Conservation (phyloP, 1,140 invertebrate species). For the Psix sp. region DNA sequence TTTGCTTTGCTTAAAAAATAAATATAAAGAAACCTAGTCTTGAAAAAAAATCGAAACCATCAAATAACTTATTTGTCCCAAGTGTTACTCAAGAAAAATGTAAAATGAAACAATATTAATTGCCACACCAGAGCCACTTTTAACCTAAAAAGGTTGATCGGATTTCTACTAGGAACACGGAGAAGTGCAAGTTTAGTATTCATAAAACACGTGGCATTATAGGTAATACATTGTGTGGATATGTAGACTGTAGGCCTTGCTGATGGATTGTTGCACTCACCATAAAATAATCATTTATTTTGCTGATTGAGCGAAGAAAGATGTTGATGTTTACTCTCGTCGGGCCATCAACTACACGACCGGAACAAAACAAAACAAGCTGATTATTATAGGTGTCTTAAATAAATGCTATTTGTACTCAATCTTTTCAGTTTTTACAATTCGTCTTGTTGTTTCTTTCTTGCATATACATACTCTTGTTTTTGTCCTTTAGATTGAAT, state of each 20-base stretch:
- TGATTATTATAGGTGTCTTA: conserved; percentile 35
- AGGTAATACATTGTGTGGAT: conserved; percentile 71
- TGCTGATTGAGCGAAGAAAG: conserved; percentile 96
- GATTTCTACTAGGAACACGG: too few relatives aligned
- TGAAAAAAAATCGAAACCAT: too few relatives aligned
- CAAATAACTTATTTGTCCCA: too few relatives aligned
- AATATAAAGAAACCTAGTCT: too few relatives aligned
- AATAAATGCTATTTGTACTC: background rate
- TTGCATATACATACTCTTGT: too few relatives aligned
- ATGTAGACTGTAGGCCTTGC: conserved; percentile 71
- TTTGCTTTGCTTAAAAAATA: too few relatives aligned
- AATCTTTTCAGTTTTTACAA: too few relatives aligned
- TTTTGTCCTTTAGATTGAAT: too few relatives aligned
- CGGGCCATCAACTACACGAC: conserved; percentile 80
- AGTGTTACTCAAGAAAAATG: too few relatives aligned
- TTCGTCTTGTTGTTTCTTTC: background rate
- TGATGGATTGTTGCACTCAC: conserved; percentile 83
- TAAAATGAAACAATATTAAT: too few relatives aligned
- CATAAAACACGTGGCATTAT: conserved; percentile 71
- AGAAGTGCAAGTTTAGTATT: conserved; percentile 70
- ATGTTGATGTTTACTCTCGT: conserved; percentile 93
- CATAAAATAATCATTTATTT: conserved; percentile 99
- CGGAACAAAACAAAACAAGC: conserved; percentile 75
- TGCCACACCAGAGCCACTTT: too few relatives aligned
- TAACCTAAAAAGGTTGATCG: too few relatives aligned